Conservation (phyloP, 2,113 vertebrate species). For the Platysternon megacephalum region DNA sequence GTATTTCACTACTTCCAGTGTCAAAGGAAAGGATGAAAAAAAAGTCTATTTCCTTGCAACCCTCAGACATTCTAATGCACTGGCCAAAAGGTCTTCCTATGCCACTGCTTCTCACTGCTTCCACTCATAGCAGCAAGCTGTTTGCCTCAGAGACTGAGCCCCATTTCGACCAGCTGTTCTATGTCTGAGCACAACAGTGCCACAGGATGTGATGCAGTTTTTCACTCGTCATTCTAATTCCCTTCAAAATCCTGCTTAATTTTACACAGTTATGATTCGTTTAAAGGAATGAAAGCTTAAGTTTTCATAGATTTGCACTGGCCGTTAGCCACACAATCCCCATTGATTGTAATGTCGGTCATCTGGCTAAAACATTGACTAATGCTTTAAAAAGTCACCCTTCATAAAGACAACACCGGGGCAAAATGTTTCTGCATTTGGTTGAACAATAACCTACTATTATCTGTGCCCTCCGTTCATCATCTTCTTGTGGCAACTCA, state of each 20-base stretch:
- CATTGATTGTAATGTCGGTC: background rate
- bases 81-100: background rate
- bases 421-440: background rate
- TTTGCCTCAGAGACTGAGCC: background rate
- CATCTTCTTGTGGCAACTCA: background rate
- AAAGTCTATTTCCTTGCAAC: background rate
- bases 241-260: background rate
- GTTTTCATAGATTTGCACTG: background rate
- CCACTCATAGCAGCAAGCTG: background rate
- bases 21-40: background rate
- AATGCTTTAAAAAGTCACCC: background rate
- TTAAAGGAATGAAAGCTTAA: slow-evolving; percentile 9
- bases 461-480: background rate
- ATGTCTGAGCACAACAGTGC: background rate
- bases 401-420: background rate
- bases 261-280: background rate
- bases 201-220: background rate
- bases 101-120: background rate
- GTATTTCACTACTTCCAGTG: background rate
- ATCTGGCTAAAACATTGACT: background rate
- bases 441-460: background rate
- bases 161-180: background rate
- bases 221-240: background rate
- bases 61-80: background rate
- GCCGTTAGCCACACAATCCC: background rate